Evolutionary conservation across 2,888 invertebrate species (phyloP).

Genomic region (Pogonocherus hispidulus): DNA sequence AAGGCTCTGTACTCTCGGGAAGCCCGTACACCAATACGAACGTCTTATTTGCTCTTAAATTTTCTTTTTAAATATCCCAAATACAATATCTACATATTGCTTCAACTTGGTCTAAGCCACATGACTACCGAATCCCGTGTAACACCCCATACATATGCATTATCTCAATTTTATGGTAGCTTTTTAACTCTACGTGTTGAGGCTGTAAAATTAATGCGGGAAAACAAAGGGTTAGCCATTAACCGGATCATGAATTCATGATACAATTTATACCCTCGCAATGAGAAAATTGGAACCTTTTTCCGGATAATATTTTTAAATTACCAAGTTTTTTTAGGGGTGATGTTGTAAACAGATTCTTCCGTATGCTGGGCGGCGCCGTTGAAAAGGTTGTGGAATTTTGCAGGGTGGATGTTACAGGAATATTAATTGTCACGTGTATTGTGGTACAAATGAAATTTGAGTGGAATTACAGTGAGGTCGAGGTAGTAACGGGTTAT

Average conservation of each 20-base stretch:
- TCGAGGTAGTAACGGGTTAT: too few relatives aligned
- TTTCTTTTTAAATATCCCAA: too few relatives aligned
- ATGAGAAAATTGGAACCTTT: conserved; percentile 13
- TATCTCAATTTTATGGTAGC: conserved; percentile 10
- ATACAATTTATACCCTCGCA: conserved; percentile 16
- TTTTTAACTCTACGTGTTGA: background rate
- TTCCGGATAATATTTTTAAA: conserved; percentile 12
- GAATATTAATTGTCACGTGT: conserved; percentile 26
- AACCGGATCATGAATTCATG: conserved; percentile 10
- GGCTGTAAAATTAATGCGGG: conserved; percentile 1
- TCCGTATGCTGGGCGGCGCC: conserved; percentile 14
- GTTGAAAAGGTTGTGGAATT: conserved; percentile 22
- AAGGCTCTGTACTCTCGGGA: too few relatives aligned
- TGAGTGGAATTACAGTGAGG: background rate
- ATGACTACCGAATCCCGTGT: too few relatives aligned
- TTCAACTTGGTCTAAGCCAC: too few relatives aligned
- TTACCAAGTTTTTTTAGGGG: background rate
- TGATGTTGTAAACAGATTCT: conserved; percentile 18
- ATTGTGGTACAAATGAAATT: background rate
- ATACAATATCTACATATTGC: too few relatives aligned
- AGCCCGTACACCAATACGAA: too few relatives aligned
- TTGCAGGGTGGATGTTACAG: conserved; percentile 1
- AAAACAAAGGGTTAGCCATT: background rate
- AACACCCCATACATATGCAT: conserved; percentile 54
- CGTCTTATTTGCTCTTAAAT: too few relatives aligned